phyloP scores from a whole-genome alignment of 2,888 invertebrate genomes.

The Drosophila colorata region DNA sequence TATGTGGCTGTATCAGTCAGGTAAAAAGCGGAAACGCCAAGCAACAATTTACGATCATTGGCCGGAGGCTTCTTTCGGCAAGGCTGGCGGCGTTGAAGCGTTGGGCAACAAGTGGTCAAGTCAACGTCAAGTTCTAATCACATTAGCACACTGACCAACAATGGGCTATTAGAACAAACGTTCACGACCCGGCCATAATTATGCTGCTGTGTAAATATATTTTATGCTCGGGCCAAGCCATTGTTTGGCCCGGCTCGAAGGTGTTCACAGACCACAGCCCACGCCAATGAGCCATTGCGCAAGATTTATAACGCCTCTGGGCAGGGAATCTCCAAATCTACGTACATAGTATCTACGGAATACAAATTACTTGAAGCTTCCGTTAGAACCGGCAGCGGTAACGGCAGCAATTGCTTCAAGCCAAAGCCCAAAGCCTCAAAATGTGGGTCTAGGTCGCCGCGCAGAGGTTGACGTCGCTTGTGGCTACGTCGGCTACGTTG shows the following conservation, averaged over 20 bases:
- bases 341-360: conserved; percentile 5
- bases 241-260: conserved; percentile 57
- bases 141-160: conserved; percentile 76
- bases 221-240: conserved; percentile 43
- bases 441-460: conserved; percentile 73
- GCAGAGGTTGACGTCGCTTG: conserved; percentile 46
- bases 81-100: conserved; percentile 47
- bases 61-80: conserved; percentile 48
- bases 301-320: conserved; percentile 76
- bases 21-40: conserved; percentile 62
- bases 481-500: conserved; percentile 27
- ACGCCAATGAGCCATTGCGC: conserved; percentile 74
- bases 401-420: conserved; percentile 48
- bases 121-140: conserved; percentile 64
- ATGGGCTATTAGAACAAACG: conserved; percentile 62
- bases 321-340: conserved; percentile 26
- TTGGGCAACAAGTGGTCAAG: conserved; percentile 73
- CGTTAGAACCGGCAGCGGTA: conserved; percentile 49
- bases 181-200: conserved; percentile 57
- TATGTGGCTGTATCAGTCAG: conserved; percentile 16
- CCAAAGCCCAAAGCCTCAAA: conserved; percentile 29
- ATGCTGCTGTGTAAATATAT: conserved; percentile 46
- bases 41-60: conserved; percentile 64
- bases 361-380: conserved; percentile 48
- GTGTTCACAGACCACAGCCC: conserved; percentile 56